Evolutionary conservation across 1,140 invertebrate species (phyloP), one percentile per base, ranked within the genome.

Genomic region (Eufriesea mexicana): DNA sequence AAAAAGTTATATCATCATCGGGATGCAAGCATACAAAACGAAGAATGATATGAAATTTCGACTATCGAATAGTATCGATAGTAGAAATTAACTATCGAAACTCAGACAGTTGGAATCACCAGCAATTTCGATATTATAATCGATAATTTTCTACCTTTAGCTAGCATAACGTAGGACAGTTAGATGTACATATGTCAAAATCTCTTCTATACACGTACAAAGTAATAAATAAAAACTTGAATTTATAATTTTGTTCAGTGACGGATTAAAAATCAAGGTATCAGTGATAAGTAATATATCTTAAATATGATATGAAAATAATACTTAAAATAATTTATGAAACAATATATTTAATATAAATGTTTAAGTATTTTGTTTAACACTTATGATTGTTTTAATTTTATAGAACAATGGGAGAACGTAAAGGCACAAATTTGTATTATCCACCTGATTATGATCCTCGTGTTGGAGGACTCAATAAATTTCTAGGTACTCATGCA

Each of bases 401-500:
- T n/a, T 68, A 0, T 42, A 86, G 86, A 54, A 84, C 45, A 93
- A 98, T 98, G 99, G 99, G 98, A 94, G 99, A 99, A 96, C 96
- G 99, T 42, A 99, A 99, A 95, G 99, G 98, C 67, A 97, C 98
- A 84, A 99, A 99, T 94, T 97, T 98, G 85, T 99, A 99, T 91
- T 99, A 99, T 93, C 99, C 99, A 72, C 99, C 99, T 14, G 99
- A 99, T 93, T 99, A 99, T 95, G 97, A 99, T 95, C 99, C 99
- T 2, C 95, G 95, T 90, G 97, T 97, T 84, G 98, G 99, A 85
- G 98, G 98, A 10, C 95, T 99, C 2, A 99, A 99, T 92, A 98
- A 98, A 94, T 98, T 98, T 94, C 95, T 97, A 91, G 99, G 99
- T 35, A 98, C 98, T 25, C 99, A 99, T 96, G 98, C 99, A 0